Conservation (phyloP, 1,140 invertebrate species). For the Cryptotermes secundus region DNA sequence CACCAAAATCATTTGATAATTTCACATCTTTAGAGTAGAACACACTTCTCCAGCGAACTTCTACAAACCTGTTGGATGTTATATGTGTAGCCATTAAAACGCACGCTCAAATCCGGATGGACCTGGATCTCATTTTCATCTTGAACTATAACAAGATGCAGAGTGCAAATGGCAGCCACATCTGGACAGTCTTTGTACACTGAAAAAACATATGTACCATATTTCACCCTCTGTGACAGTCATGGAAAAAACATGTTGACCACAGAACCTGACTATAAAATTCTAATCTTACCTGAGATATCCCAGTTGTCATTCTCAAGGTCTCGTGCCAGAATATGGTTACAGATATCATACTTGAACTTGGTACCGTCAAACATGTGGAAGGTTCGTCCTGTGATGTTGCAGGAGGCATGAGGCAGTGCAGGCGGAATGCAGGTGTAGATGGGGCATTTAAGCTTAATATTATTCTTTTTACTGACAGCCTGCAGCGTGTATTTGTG, state of each 20-base stretch:
- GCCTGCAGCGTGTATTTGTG: background rate
- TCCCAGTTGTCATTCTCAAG: slow-evolving; percentile 62
- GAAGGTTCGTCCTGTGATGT: slow-evolving; percentile 70
- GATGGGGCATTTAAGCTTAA: background rate
- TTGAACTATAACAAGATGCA: slow-evolving; percentile 59
- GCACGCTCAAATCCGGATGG: slow-evolving; percentile 62
- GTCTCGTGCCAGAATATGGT: slow-evolving; percentile 73
- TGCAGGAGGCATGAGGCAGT: slow-evolving; percentile 53
- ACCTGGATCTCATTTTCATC: slow-evolving; percentile 58
- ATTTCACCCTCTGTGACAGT: too few species aligned
- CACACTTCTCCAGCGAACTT: too few species aligned
- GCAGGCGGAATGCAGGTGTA: slow-evolving; percentile 39
- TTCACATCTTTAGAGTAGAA: too few species aligned
- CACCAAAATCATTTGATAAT: too few species aligned
- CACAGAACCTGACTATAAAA: too few species aligned
- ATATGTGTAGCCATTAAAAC: slow-evolving; percentile 65
- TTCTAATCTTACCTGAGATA: slow-evolving; percentile 56
- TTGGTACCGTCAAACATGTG: slow-evolving; percentile 76
- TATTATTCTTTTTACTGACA: too few species aligned
- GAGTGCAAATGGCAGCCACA: slow-evolving; percentile 49
- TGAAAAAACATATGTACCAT: slow-evolving; percentile 40
- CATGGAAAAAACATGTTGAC: too few species aligned
- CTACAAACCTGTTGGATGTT: slow-evolving; percentile 61
- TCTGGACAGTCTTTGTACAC: slow-evolving; percentile 64
- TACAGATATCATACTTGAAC: slow-evolving; percentile 76